These are phyloP conservation scores for Andrena praecox DNA, from an alignment of 2,888 invertebrate species.

Conservation along the genomic window DNA sequence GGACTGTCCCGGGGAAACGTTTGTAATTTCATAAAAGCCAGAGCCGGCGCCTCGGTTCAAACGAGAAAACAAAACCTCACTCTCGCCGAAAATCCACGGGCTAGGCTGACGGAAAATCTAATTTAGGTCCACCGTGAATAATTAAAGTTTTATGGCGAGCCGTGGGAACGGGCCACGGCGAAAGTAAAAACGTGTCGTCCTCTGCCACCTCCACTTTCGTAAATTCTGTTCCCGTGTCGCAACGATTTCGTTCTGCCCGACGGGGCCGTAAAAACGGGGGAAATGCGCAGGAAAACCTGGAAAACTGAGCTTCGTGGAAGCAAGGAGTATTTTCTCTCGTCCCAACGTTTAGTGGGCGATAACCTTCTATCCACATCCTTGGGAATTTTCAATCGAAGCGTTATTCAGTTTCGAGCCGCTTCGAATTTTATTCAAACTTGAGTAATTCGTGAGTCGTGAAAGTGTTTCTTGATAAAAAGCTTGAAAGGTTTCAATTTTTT, in stretches of 20 bases:
- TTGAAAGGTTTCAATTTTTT: too few species aligned
- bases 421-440: too few species aligned
- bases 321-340: background rate
- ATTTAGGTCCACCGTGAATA: conserved; percentile 54
- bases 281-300: background rate
- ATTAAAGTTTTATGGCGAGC: conserved; percentile 61
- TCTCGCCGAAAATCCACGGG: background rate
- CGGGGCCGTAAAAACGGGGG: background rate
- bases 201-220: conserved; percentile 18
- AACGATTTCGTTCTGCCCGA: conserved; percentile 19
- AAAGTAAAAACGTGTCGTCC: conserved; percentile 66
- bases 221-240: conserved; percentile 62
- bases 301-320: background rate
- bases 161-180: conserved; percentile 28
- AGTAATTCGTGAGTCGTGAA: too few species aligned
- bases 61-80: background rate
- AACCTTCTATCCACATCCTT: too few species aligned
- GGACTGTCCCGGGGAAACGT: background rate
- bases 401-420: too few species aligned
- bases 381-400: too few species aligned
- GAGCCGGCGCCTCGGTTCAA: background rate
- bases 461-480: too few species aligned
- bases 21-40: conserved; percentile 19
- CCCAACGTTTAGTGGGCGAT: background rate
- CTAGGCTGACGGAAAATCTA: conserved; percentile 53